Evolutionary conservation across 1,140 invertebrate species (phyloP), one percentile per base, ranked within the genome.

Genomic region (Meloidogyne floridensis): DNA sequence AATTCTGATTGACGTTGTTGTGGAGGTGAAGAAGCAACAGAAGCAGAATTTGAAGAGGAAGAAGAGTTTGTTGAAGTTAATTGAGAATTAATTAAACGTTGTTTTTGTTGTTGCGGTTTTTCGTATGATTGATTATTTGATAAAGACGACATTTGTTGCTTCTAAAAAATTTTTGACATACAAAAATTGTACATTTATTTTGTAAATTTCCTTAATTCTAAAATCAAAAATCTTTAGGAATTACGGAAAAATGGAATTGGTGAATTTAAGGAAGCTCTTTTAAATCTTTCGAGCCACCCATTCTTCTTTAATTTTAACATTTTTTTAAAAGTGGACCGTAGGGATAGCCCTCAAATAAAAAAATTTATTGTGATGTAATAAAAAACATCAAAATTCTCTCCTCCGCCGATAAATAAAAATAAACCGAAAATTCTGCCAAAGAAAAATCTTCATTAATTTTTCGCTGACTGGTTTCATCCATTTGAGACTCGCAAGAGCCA

Each of bases 101-200:
- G 15, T 65, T 65, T 47, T 47, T 4, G 47, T 47, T 32, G 32
- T 32, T 32, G 56, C 3, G n/a, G 2, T 65, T 65, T 65, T 65
- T 65, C 59, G n/a, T n/a, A n/a, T 18, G 59, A 65, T 7, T 15
- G 59, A 65, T 7, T 65, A 56, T 56, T 56, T 11, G 13, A 56
- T 59, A 32, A 32, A 47, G 59, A 65, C 0, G 59, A 65, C 4
- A 65, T 65, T 65, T 65, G 59, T 65, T 65, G 59, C 6, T 65
- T 65, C 53, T 74, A n/a, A 20, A 54, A 71, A 20, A 71, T 71
- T 71, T 71, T 71, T 42, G 70, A 42, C 70, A 32, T 32, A 32
- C 32, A 32, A 32, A 32, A 32, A 32, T 32, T 32, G 32, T 32
- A 32, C 32, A 32, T 32, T 71, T 7, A 42, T 71, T 71, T 71